Evolutionary conservation across 1,140 invertebrate species (phyloP), one percentile per base, ranked within the genome.

Genomic region (Zaprionus ghesquierei): DNA sequence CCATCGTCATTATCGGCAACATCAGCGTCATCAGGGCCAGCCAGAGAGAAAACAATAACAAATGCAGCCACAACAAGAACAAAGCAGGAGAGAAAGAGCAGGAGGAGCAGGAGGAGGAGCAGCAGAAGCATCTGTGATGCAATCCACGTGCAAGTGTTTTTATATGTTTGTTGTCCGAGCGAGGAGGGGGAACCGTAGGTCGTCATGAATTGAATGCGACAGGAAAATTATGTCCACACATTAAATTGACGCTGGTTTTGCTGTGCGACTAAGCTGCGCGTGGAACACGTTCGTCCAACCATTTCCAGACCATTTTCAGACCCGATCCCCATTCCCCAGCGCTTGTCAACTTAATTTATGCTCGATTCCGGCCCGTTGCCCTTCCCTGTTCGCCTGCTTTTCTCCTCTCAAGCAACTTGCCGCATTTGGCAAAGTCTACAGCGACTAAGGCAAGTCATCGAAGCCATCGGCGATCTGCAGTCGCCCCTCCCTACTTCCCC

Each of bases 211-310:
- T 87, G 82, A 87, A 87, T 82, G 84, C 84, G 82, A 87, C 82
- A 87, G 82, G 68, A 87, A 89, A 87, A 87, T 87, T 79, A 87
- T 87, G 82, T 87, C 82, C 84, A 82, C 82, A 87, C 82, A 87
- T 87, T 87, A 87, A 82, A 82, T 55, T 89, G 79, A 82, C 79
- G 82, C 71, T 86, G 75, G 62, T 55, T 59, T 46, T 46, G 46
- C 59, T 33, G 60, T 18, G 22, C 25, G 22, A 29, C 49, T 63
- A 27, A 35, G 41, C 41, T 44, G 38, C 38, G 38, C 55, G 55
- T 59, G 35, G n/a, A 18, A 27, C 49, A 51, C 49, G 49, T 20
- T 31, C 27, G 27, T 46, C 38, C 41, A 46, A 8, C 41, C 20
- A 46, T 46, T 46, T 46, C 35, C 41, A 46, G 41, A 22, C 41